Conservation (phyloP, 2,113 vertebrate genomes). For the Eupsittula cactorum region DNA sequence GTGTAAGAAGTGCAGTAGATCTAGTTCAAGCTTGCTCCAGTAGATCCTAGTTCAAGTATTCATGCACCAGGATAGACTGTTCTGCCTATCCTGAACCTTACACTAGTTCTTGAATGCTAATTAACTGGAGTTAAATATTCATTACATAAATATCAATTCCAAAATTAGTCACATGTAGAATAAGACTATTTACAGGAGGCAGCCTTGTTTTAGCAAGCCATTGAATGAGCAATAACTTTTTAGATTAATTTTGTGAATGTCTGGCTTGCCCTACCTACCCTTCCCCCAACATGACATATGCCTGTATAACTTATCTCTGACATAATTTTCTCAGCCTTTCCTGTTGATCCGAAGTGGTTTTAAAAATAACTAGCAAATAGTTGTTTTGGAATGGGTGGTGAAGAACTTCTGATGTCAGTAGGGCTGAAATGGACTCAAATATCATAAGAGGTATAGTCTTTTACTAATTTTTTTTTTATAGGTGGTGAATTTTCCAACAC, state of each 20-base stretch:
- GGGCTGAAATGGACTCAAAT: neutral
- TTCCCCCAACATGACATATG: neutral
- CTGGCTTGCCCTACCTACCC: neutral
- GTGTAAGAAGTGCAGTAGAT: neutral
- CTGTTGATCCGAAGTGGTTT: neutral
- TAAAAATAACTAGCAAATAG: neutral
- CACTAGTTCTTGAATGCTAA: neutral
- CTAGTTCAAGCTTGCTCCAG: neutral
- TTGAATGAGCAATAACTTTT: neutral
- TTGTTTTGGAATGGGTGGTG: neutral
- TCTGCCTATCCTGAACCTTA: neutral
- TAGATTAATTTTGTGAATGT: neutral
- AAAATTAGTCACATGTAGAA: neutral
- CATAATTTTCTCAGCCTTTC: neutral
- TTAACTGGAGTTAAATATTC: neutral
- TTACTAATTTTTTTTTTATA: neutral
- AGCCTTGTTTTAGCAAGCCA: neutral
- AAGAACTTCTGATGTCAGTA: accelerated
- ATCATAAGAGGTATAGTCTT: neutral
- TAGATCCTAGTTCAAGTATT: neutral
- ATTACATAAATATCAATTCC: neutral
- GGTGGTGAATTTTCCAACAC: neutral
- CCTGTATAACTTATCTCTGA: neutral
- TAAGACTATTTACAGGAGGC: neutral
- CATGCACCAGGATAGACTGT: neutral